Evolutionary conservation across 2,888 invertebrate species (phyloP).

Genomic region (Rotaria sp.): DNA sequence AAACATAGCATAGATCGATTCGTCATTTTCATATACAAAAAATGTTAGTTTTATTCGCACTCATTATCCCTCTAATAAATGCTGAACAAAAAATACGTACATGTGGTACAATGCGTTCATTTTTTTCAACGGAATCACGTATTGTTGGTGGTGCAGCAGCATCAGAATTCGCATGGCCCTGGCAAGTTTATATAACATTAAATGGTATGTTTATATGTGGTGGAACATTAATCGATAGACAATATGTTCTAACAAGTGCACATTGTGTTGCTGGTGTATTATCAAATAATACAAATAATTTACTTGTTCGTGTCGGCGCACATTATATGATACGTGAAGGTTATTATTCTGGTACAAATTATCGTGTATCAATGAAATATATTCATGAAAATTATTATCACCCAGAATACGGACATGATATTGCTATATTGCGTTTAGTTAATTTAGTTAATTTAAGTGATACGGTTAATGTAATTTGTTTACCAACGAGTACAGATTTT

Average conservation of each 20-base stretch:
- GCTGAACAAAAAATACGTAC: background rate
- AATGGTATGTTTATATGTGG: background rate
- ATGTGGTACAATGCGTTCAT: conserved; percentile 16
- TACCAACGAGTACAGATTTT: background rate
- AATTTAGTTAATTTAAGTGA: background rate
- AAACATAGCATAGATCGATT: background rate
- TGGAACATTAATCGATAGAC: background rate
- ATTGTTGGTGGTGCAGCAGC: background rate
- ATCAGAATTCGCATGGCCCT: background rate
- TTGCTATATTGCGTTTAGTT: background rate
- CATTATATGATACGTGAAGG: too few species aligned
- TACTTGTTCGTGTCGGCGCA: background rate
- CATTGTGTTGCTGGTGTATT: background rate
- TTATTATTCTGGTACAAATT: background rate
- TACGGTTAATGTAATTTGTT: background rate
- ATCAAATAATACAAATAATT: background rate
- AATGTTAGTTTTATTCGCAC: background rate
- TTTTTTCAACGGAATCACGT: background rate
- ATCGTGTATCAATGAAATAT: background rate
- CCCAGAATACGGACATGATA: background rate
- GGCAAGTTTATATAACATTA: background rate
- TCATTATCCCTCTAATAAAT: background rate
- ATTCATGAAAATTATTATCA: background rate
- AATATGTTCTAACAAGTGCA: background rate
- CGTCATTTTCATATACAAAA: background rate